Base-by-base conservation (phyloP, 2,888 invertebrate species). In the Loripinus fragilis region DNA sequence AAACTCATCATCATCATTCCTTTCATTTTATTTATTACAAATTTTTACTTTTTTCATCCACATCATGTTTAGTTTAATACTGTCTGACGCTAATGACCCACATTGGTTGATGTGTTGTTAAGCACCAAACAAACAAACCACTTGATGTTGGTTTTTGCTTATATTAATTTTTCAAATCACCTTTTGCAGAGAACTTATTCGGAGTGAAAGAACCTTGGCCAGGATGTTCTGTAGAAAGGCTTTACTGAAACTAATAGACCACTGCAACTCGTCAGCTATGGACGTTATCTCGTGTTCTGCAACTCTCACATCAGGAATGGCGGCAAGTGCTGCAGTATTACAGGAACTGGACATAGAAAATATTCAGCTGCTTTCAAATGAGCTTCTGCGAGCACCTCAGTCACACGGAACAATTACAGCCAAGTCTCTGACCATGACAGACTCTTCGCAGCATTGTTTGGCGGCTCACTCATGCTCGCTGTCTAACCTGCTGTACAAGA, bases 301-400 rank as follows among this genome's bases (percentile, higher is more conserved):
- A 3, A 88, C 87, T 38, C 84, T 89, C 10, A 88, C 88, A 1
- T 87, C 91, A 1, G 89, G 90, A n/a, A 90, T 90, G 89, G 92
- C 91, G 5, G 92, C 92, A 25, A 90, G 91, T 76, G 90, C 91
- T 25, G 91, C 92, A 2, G 83, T 89, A 10, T 84, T 91, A 8
- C 91, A 93, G 85, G 92, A 93, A 70, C 88, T 93, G 60, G 93
- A 93, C 80, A 88, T 93, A 38, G 93, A 93, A 79, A 93, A 93
- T 80, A 91, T 93, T 7, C 92, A 93, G 87, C 88, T 93, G 52
- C 80, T 93, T 60, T 93, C 93, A 7, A 91, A 92, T 76, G 91
- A 92, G 69, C 84, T 92, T 50, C 80, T 93, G 35, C 80, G 89
- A 23, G 83, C 90, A 2, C 91, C 92, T 1, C 90, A 89, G 73